phyloP scores from a whole-genome alignment of 2,888 invertebrate genomes.

The Clunio marinus region DNA sequence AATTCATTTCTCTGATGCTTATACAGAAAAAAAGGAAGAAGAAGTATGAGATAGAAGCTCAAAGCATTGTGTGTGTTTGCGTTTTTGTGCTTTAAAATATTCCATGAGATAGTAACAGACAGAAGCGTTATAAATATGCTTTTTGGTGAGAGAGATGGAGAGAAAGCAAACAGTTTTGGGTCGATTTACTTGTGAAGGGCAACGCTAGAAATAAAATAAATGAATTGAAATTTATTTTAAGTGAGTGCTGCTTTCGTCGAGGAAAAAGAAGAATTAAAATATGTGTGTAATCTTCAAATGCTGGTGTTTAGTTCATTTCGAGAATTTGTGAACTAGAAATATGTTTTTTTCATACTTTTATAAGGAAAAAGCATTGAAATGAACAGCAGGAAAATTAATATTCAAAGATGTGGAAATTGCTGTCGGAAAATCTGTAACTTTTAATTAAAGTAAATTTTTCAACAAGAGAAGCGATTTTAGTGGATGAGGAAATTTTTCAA shows the following conservation, averaged over 20 bases:
- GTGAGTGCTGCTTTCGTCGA: not conserved
- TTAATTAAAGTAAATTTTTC: conserved; percentile 19
- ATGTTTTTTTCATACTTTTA: no score
- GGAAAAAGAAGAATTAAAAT: conserved; percentile 5
- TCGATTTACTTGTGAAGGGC: not conserved
- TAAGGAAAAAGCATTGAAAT: no score
- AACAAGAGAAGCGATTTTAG: not conserved
- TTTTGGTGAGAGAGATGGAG: not conserved
- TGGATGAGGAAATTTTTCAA: not conserved
- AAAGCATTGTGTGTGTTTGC: not conserved
- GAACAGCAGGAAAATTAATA: conserved; percentile 25
- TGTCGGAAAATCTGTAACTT: conserved; percentile 23
- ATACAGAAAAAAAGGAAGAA: not conserved
- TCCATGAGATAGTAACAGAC: conserved; percentile 24
- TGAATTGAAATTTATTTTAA: conserved; percentile 38
- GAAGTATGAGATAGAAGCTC: no score
- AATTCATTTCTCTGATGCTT: conserved; percentile 26
- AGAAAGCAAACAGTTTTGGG: conserved; percentile 13
- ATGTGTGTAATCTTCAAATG: not conserved
- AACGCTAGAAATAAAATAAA: conserved; percentile 30
- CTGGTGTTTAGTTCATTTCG: not conserved
- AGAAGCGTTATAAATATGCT: conserved; percentile 21
- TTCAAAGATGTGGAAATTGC: conserved; percentile 19
- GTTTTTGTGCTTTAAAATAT: conserved; percentile 21
- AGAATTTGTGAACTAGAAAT: not conserved